Evolutionary conservation across 1,140 invertebrate species (phyloP).

Genomic region (Micrasema longulum): DNA sequence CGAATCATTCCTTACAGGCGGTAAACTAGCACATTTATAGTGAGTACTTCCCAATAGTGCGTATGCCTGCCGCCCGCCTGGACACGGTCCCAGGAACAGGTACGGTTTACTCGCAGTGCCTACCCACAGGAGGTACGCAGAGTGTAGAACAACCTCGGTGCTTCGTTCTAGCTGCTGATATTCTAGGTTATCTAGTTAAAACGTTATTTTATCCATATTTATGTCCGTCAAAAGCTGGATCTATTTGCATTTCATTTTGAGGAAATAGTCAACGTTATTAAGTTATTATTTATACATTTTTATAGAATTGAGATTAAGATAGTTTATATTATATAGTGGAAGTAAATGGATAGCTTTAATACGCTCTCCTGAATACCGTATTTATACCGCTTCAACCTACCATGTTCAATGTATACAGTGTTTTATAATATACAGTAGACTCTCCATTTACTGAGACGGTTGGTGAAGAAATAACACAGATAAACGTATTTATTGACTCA

Average conservation of each 20-base stretch:
- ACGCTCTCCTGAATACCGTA: slow-evolving; percentile 13
- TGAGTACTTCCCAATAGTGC: too few species aligned
- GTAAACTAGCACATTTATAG: slow-evolving; percentile 41
- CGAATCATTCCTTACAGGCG: slow-evolving; percentile 51
- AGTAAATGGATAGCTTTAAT: slow-evolving; percentile 22
- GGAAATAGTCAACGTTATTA: slow-evolving; percentile 13
- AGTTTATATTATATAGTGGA: slow-evolving; percentile 11
- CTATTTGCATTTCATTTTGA: slow-evolving; percentile 33
- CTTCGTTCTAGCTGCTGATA: slow-evolving; percentile 49
- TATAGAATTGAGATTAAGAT: slow-evolving; percentile 36
- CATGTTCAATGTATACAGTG: slow-evolving; percentile 23
- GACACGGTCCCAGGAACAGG: too few species aligned
- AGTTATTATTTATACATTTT: slow-evolving; percentile 25
- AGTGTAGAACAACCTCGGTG: slow-evolving; percentile 40
- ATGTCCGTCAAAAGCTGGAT: slow-evolving; percentile 33
- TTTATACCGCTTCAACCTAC: slow-evolving; percentile 21
- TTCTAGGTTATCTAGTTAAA: slow-evolving; percentile 15
- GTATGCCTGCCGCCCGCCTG: too few species aligned
- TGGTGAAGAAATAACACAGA: too few species aligned
- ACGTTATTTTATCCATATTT: background rate
- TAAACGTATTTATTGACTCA: too few species aligned
- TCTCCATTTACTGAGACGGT: too few species aligned
- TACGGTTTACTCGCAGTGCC: background rate
- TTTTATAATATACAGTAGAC: slow-evolving; percentile 1
- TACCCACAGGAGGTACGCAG: background rate